Evolutionary conservation across 2,113 vertebrate species (phyloP).

Genomic region (Anthoscopus minutus): DNA sequence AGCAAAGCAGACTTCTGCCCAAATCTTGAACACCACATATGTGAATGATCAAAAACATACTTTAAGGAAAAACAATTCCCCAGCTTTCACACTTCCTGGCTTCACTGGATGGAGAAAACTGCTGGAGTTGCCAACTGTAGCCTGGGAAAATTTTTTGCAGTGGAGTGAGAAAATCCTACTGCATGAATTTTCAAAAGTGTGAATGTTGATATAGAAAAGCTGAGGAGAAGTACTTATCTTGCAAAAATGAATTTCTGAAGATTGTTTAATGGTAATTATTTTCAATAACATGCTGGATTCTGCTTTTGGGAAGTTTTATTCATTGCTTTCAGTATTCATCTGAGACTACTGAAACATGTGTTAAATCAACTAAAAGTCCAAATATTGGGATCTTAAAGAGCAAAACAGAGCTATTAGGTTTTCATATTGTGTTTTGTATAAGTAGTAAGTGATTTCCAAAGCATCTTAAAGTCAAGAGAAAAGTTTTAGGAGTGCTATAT

Average conservation of each 20-base stretch:
- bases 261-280: neutral
- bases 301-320: neutral
- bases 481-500: neutral
- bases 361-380: neutral
- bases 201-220: neutral
- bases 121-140: constrained; percentile 1
- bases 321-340: neutral
- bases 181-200: neutral
- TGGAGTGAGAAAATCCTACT: neutral
- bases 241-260: neutral
- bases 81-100: neutral
- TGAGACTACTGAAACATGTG: neutral
- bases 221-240: neutral
- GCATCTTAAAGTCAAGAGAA: neutral
- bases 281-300: neutral
- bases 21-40: neutral
- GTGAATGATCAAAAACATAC: neutral
- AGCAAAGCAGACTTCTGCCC: neutral
- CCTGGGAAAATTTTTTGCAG: neutral
- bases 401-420: neutral
- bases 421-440: neutral
- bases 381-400: neutral
- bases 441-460: neutral
- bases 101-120: neutral
- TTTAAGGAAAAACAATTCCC: constrained; percentile 6